Evolutionary conservation across 2,888 invertebrate genomes (phyloP), one percentile per base, ranked within the genome.

Genomic region (Eudasyphora cyanicolor): DNA sequence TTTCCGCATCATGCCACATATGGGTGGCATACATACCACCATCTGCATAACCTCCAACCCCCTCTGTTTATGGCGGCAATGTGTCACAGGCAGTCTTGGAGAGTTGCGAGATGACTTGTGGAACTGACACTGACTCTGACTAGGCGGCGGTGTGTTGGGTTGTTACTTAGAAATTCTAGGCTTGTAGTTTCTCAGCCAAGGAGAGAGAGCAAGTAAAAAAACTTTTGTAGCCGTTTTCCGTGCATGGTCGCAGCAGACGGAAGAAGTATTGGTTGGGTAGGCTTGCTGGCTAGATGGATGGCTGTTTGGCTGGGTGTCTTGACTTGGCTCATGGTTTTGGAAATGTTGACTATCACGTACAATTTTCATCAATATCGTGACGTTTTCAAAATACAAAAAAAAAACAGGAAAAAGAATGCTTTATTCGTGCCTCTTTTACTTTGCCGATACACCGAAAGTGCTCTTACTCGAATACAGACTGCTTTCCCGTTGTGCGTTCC

Each of bases 281-380:
- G 5, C 51, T 29, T 24, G 6, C 67, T 77, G 49, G 70, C 62
- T 35, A 17, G 2, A 74, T 77, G 69, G 62, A 73, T 77, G 77
- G 54, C 35, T 70, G 83, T 62, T 60, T 77, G 77, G 17, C 29
- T 70, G 70, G 21, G 38, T 54, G 64, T 51, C 45, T 35, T 76
- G 74, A 1, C 76, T n/a, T 76, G 81, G 51, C 38, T 73, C 38
- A 38, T 42, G n/a, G 42, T 67, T 14, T 42, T 67, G 67, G 84
- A 75, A 75, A n/a, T n/a, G n/a, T 78, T 75, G 85, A 83, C 85
- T 79, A 83, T 86, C 87, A 87, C 87, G 87, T 87, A 86, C 85
- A 82, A 84, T 84, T 86, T 86, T 82, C 86, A 87, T 86, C 87
- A 87, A 87, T 87, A 87, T 85, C 85, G 86, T 86, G 87, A 86